phyloP scores from a whole-genome alignment of 2,113 vertebrate species.

The Choloepus hoffmanni region DNA sequence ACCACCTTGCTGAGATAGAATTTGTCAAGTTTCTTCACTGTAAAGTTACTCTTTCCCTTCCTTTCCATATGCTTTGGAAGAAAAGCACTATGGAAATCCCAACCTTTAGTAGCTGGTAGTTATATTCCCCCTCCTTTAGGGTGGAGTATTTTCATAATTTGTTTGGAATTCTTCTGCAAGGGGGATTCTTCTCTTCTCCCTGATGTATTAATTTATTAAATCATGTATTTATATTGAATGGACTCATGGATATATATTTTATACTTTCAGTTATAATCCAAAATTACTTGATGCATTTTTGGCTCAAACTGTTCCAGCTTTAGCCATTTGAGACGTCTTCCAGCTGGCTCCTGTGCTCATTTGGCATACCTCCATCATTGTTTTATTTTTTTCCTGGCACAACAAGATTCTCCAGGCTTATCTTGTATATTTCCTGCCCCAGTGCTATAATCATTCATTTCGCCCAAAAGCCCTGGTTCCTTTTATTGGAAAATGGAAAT shows the following conservation, averaged over 20 bases:
- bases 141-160: neutral
- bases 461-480: neutral
- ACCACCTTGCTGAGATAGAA: neutral
- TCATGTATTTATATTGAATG: neutral
- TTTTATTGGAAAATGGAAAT: neutral
- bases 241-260: neutral
- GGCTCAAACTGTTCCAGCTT: neutral
- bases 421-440: neutral
- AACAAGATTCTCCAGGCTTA: neutral
- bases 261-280: neutral
- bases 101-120: neutral
- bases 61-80: neutral
- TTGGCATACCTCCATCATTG: neutral
- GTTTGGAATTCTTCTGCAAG: neutral
- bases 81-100: rapidly evolving
- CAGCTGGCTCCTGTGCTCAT: neutral
- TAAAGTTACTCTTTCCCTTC: neutral
- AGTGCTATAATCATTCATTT: neutral
- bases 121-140: neutral
- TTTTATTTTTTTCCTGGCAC: neutral
- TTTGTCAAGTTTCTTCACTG: neutral
- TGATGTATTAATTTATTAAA: neutral
- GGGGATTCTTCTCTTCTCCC: neutral
- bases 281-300: neutral
- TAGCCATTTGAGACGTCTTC: neutral